Evolutionary conservation across 2,888 invertebrate species (phyloP), one percentile per base, ranked within the genome.

Genomic region (Pyrocoelia pectoralis): DNA sequence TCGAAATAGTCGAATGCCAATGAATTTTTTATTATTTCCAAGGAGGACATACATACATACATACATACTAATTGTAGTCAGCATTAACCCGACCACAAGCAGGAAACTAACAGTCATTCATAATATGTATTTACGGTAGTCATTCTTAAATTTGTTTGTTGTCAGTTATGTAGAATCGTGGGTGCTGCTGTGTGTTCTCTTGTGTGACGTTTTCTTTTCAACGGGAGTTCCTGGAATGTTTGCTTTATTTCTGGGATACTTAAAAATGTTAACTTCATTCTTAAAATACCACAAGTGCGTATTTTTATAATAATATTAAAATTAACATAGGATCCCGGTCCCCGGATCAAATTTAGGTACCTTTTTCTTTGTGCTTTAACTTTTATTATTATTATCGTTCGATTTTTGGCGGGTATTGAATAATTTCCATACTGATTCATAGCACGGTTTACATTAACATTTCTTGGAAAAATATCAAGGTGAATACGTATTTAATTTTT

Each of bases 1-100:
- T 64, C 43, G 33, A 28, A 14, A 56, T 48, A 55, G 49, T 59
- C 46, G 56, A 64, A 64, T 64, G 51, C 59, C 64, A 57, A 49
- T 48, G 57, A 63, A 53, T 58, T 58, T 63, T 56, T 56, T 50
- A 29, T 50, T 50, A 50, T 50, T 50, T 50, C 14, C 29, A 50
- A 29, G 13, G 50, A 50, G 50, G 50, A 50, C 50, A 24, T 50
- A 50, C 28, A 24, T 24, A 24, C 24, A 48, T 48, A 48, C 18
- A 17, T 24, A 24, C 24, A 50, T 50, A 50, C 14, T 50, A 50
- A 50, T 19, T 17, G 17, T 18, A 46, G 46, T 46, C 46, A 17
- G 17, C 41, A 9, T 43, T 38, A 46, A 46, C 13, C 15, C 12
- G 17, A 49, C 50, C 24, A 50, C 50, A 50, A 15, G 46, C 46